phyloP scores from a whole-genome alignment of 2,888 invertebrate genomes.

The Hypselothyrea guttata region DNA sequence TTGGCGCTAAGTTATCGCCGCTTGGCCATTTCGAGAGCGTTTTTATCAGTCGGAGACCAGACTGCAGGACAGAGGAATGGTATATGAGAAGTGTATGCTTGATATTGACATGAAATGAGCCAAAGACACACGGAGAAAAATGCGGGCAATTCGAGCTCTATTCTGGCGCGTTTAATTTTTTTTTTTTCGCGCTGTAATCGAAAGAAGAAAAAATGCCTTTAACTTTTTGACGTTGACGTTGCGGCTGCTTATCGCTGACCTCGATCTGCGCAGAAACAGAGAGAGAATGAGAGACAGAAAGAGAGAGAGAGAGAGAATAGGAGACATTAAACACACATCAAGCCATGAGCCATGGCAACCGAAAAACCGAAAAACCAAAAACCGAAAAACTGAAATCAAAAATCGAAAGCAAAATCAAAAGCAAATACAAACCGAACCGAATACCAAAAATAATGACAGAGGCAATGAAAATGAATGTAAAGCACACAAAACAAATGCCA shows the following conservation, averaged over 20 bases:
- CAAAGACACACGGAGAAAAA: constrained; percentile 12
- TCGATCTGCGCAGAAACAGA: constrained; percentile 56
- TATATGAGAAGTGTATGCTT: constrained; percentile 44
- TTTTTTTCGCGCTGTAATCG: constrained; percentile 53
- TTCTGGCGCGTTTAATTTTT: constrained; percentile 16
- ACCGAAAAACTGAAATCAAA: constrained; percentile 37
- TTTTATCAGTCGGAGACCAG: constrained; percentile 54
- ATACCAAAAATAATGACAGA: constrained; percentile 46
- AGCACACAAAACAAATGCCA: constrained; percentile 64
- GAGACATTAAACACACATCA: constrained; percentile 41
- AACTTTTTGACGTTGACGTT: constrained; percentile 61
- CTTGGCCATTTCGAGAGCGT: constrained; percentile 50
- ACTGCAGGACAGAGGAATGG: constrained; percentile 20
- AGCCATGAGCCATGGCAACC: constrained; percentile 53
- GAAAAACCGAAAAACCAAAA: constrained; percentile 16
- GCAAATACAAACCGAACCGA: constrained; percentile 41
- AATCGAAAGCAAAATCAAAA: constrained; percentile 66
- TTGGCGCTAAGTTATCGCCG: constrained; percentile 65
- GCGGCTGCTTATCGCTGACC: constrained; percentile 71
- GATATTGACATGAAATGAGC: constrained; percentile 29
- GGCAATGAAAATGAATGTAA: constrained; percentile 62
- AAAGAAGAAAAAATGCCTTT: constrained; percentile 53
- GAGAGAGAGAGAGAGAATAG: constrained; percentile 27
- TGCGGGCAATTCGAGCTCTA: constrained; percentile 19
- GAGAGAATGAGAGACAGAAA: constrained; percentile 6